Percentiles rank a stretch among this genome's conserved stretches.
These are phyloP conservation scores for Dendrolimus houi DNA, from an alignment of 2,888 invertebrate genomes.

Conservation along the genomic window DNA sequence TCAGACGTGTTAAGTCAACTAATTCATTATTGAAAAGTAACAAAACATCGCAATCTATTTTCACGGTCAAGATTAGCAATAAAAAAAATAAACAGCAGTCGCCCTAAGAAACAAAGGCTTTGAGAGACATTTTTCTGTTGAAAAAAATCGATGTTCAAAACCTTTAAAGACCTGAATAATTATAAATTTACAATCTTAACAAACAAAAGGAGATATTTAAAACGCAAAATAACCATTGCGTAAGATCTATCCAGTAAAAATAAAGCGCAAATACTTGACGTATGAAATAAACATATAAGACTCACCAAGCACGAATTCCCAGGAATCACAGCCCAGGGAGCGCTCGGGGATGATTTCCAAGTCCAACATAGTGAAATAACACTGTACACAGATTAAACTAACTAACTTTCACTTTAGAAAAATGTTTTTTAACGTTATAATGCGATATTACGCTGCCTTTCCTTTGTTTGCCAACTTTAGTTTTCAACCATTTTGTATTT, in stretches of 20 bases:
- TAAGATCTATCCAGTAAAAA: slow-evolving; percentile 56
- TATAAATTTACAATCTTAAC: slow-evolving; percentile 3
- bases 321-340: slow-evolving; percentile 96
- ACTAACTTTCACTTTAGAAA: slow-evolving; percentile 63
- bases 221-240: slow-evolving; percentile 51
- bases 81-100: slow-evolving; percentile 58
- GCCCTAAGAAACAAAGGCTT: slow-evolving; percentile 55
- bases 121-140: slow-evolving; percentile 37
- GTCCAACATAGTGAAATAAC: slow-evolving; percentile 88
- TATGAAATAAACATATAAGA: slow-evolving; percentile 57
- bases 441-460: slow-evolving; percentile 67
- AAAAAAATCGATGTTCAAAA: slow-evolving; percentile 57
- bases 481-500: slow-evolving; percentile 77
- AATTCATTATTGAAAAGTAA: not conserved
- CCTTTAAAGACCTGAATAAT: slow-evolving; percentile 5
- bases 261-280: slow-evolving; percentile 74
- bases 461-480: slow-evolving; percentile 77
- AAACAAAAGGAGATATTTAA: slow-evolving; percentile 12
- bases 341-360: slow-evolving; percentile 97
- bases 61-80: slow-evolving; percentile 69
- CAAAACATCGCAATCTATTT: slow-evolving; percentile 51
- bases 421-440: slow-evolving; percentile 52
- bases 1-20: slow-evolving; percentile 4
- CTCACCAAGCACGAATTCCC: slow-evolving; percentile 98
- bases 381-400: slow-evolving; percentile 90